A percentile compares a stretch with the other conserved stretches of the same genome.
These are phyloP conservation scores for Microcebus tavaratra DNA, from an alignment of 2,113 vertebrate species.

Conservation along the genomic window DNA sequence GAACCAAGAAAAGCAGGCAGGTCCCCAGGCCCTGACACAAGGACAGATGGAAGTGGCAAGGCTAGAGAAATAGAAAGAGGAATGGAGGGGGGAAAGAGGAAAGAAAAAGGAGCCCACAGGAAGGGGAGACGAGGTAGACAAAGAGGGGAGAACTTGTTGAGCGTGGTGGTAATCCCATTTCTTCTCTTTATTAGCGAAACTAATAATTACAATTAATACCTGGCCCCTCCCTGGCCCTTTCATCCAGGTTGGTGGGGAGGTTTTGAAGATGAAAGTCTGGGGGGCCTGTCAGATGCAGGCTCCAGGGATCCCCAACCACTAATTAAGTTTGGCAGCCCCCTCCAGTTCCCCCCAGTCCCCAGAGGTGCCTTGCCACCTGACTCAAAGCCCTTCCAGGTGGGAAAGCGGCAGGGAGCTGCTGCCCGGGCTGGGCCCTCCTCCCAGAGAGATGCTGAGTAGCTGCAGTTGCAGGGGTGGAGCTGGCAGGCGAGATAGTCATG, in stretches of 20 bases:
- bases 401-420: background rate
- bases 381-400: slow-evolving; percentile 42
- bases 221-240: slow-evolving; percentile 59
- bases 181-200: slow-evolving; percentile 65
- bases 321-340: slow-evolving; percentile 64
- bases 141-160: background rate
- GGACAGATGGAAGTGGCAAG: background rate
- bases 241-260: slow-evolving; percentile 60
- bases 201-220: slow-evolving; percentile 74
- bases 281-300: slow-evolving; percentile 40
- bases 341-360: background rate
- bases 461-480: background rate
- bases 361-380: slow-evolving; percentile 10
- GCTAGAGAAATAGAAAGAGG: background rate
- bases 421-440: background rate
- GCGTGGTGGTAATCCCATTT: slow-evolving; percentile 17
- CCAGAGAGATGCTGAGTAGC: background rate
- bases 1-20: background rate
- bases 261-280: slow-evolving; percentile 70
- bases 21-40: background rate
- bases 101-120: background rate
- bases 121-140: background rate
- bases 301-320: slow-evolving; percentile 39
- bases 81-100: background rate
- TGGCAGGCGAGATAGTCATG: background rate